A percentile compares a stretch with the other conserved stretches of the same genome.
Conservation (phyloP, 2,888 invertebrate species). For the Andrena fulva region DNA sequence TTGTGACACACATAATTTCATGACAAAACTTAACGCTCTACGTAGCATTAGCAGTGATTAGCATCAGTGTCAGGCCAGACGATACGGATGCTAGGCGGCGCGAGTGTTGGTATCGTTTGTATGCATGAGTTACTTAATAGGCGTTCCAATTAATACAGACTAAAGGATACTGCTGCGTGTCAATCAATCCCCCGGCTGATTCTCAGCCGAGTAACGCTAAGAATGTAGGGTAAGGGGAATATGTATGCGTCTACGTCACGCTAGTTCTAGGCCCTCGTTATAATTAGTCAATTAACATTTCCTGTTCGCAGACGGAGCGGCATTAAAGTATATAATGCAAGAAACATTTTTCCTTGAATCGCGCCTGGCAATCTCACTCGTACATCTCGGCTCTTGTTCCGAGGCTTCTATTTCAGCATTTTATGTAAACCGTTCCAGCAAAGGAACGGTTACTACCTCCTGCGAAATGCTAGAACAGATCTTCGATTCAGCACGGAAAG, state of each 20-base stretch:
- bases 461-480: too few relatives aligned
- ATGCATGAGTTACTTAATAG: slow-evolving; percentile 17
- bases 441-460: too few relatives aligned
- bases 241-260: slow-evolving; percentile 40
- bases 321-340: slow-evolving; percentile 28
- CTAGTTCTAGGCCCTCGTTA: slow-evolving; percentile 14
- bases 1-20: not conserved
- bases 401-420: not conserved
- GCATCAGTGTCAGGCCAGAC: slow-evolving; percentile 5
- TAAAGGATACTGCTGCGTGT: slow-evolving; percentile 21
- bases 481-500: not conserved
- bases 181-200: slow-evolving; percentile 31
- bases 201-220: slow-evolving; percentile 12
- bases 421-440: too few relatives aligned
- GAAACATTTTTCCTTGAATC: slow-evolving; percentile 1
- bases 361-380: not conserved
- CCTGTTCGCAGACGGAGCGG: slow-evolving; percentile 11
- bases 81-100: not conserved
- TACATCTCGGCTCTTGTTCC: not conserved
- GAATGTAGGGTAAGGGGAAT: slow-evolving; percentile 4
- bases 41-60: slow-evolving; percentile 27
- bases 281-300: slow-evolving; percentile 56
- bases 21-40: slow-evolving; percentile 13
- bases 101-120: not conserved
- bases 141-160: slow-evolving; percentile 22